phyloP scores from a whole-genome alignment of 1,140 invertebrate genomes.

The Drosophila chauvacae region DNA sequence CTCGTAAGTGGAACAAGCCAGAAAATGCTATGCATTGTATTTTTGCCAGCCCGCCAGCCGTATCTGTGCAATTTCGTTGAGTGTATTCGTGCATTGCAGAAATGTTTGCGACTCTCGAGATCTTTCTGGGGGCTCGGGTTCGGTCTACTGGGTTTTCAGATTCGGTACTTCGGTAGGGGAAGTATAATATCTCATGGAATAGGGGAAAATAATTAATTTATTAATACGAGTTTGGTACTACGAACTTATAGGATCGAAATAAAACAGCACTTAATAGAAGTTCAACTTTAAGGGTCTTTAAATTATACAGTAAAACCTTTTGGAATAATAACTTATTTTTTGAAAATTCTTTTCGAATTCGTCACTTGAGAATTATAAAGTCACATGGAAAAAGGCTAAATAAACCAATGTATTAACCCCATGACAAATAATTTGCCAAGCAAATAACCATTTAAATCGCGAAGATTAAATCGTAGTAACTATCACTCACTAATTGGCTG shows the following conservation, averaged over 20 bases:
- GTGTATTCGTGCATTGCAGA: constrained; percentile 15
- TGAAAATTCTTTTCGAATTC: neutral
- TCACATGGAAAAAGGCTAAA: neutral
- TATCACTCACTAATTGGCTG: constrained; percentile 38
- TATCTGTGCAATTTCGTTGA: constrained; percentile 25
- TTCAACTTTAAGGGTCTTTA: too few relatives aligned
- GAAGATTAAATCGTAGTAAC: constrained; percentile 17
- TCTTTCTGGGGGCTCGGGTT: neutral
- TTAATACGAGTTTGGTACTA: too few relatives aligned
- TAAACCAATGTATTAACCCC: neutral
- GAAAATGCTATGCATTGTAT: constrained; percentile 28
- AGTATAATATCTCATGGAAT: neutral
- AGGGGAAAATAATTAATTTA: too few relatives aligned
- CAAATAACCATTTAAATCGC: neutral
- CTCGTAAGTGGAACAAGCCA: constrained; percentile 36
- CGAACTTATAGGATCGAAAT: too few relatives aligned
- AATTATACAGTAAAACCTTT: too few relatives aligned
- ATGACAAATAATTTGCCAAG: constrained; percentile 3
- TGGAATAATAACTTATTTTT: too few relatives aligned
- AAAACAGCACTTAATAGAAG: too few relatives aligned
- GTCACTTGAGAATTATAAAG: neutral
- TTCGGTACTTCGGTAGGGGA: neutral
- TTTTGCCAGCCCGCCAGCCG: constrained; percentile 2
- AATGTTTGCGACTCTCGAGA: constrained; percentile 15
- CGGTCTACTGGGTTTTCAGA: neutral